Conservation (phyloP, 2,888 invertebrate species). For the Conus canariensis region DNA sequence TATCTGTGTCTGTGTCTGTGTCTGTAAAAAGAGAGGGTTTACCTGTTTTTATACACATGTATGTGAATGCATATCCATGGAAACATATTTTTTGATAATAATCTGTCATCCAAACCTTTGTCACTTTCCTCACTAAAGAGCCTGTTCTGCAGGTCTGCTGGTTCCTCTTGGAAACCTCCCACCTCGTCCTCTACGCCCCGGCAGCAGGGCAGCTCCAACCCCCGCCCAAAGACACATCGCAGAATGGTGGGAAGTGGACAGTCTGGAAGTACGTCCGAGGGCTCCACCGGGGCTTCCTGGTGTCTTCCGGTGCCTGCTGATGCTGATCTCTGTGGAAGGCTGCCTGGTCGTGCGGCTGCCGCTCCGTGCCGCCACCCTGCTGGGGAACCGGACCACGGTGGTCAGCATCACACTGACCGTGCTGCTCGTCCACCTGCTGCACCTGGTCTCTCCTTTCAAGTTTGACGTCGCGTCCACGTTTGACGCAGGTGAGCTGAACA, state of each 20-base stretch:
- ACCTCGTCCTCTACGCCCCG: too few species aligned
- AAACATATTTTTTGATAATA: too few species aligned
- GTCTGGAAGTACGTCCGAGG: not conserved
- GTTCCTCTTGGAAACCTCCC: too few species aligned
- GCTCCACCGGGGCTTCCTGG: not conserved
- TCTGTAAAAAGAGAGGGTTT: too few species aligned
- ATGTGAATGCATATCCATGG: too few species aligned
- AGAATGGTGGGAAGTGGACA: not conserved
- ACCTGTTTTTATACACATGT: too few species aligned
- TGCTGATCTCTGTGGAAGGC: conserved; percentile 18
- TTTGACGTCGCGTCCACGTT: not conserved
- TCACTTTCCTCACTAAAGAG: too few species aligned
- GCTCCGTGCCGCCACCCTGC: not conserved
- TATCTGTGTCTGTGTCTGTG: too few species aligned
- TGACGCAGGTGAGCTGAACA: not conserved
- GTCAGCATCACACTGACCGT: not conserved
- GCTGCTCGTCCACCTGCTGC: not conserved
- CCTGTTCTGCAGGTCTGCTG: too few species aligned
- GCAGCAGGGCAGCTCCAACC: too few species aligned
- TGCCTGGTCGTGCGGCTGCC: not conserved
- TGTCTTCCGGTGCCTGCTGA: not conserved
- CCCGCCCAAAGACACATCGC: too few species aligned
- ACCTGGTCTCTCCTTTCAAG: not conserved
- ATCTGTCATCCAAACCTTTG: too few species aligned
- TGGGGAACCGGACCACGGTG: not conserved